These are phyloP conservation scores for Sphenodon punctatus DNA, from an alignment of 2,797 vertebrate species.

Conservation along the genomic window DNA sequence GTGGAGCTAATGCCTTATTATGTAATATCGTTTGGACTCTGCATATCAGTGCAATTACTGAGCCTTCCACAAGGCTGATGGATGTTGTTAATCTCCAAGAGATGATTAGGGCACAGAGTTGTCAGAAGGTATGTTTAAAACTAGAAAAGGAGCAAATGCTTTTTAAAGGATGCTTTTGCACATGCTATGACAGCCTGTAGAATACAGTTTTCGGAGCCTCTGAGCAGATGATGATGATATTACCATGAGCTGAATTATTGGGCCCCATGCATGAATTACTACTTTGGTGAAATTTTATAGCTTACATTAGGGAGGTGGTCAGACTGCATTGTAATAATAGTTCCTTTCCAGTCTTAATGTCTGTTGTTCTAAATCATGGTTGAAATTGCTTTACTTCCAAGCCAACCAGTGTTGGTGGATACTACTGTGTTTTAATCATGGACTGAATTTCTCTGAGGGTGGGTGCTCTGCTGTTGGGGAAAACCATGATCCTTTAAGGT, in stretches of 20 bases:
- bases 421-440: not conserved
- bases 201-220: not conserved
- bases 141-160: not conserved
- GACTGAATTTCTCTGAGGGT: not conserved
- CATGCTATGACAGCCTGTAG: not conserved
- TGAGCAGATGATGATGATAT: not conserved
- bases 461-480: not conserved
- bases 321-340: not conserved
- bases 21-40: not conserved
- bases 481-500: not conserved
- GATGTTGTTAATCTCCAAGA: conserved; percentile 22
- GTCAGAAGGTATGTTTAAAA: not conserved
- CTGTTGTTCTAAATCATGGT: not conserved
- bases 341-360: not conserved
- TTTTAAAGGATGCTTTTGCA: not conserved
- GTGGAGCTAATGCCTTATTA: not conserved
- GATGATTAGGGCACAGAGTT: not conserved
- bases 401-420: not conserved
- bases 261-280: not conserved
- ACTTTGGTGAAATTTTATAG: not conserved
- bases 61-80: not conserved
- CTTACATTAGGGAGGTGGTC: not conserved
- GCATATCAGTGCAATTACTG: not conserved
- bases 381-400: not conserved
- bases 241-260: not conserved